phyloP scores from a whole-genome alignment of 2,113 vertebrate species.

The Thymallus thymallus region DNA sequence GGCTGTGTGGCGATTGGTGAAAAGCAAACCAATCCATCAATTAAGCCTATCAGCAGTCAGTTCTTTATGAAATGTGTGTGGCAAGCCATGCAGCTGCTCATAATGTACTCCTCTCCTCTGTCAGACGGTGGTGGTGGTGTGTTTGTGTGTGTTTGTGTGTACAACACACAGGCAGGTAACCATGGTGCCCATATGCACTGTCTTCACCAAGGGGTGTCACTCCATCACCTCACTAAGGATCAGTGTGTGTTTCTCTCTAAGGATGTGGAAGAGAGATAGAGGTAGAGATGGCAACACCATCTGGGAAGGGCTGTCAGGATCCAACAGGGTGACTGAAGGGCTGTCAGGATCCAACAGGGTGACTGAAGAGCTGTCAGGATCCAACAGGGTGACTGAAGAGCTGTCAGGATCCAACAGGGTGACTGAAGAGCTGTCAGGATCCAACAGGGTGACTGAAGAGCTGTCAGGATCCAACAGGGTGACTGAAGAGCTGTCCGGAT shows the following conservation, averaged over 20 bases:
- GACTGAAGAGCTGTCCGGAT: no score
- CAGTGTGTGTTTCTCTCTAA: no score
- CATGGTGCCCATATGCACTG: conserved; percentile 58
- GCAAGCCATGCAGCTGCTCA: conserved; percentile 49
- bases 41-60: conserved; percentile 30
- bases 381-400: no score
- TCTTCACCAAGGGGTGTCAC: conserved; percentile 50
- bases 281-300: conserved; percentile 50
- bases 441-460: no score
- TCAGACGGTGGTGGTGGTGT: conserved; percentile 19
- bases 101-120: conserved; percentile 38
- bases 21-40: conserved; percentile 29
- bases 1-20: background rate
- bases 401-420: no score
- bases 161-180: conserved; percentile 46
- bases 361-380: no score
- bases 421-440: no score
- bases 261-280: conserved; percentile 38
- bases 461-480: no score
- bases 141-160: conserved; percentile 33
- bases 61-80: conserved; percentile 39
- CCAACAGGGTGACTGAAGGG: no score
- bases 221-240: conserved; percentile 46
- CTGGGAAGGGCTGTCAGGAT: conserved; percentile 34
- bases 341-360: no score